Conservation (phyloP, 2,888 invertebrate species). For the Archaeoteleia sp. region DNA sequence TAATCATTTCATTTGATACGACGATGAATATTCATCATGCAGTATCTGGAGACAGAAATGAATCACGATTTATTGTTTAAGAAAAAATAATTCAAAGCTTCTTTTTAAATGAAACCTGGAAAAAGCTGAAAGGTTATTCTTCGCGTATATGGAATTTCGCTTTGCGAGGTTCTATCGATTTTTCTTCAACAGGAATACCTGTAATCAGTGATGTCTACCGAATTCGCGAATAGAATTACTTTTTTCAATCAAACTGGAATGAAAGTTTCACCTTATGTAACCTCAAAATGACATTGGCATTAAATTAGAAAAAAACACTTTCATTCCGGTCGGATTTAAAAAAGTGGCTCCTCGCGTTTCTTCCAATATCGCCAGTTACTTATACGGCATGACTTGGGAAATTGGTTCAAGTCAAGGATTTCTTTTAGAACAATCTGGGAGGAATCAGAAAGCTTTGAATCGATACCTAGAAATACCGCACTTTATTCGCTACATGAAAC, state of each 20-base stretch:
- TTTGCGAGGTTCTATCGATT: conserved; percentile 41
- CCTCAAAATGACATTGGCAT: conserved; percentile 24
- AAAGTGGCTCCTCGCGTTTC: conserved; percentile 5
- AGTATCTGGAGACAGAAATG: conserved; percentile 24
- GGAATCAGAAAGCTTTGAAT: not conserved
- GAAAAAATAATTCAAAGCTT: conserved; percentile 7
- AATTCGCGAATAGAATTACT: conserved; percentile 38
- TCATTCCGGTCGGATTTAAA: not conserved
- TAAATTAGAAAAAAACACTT: conserved; percentile 5
- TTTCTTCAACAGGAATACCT: conserved; percentile 29
- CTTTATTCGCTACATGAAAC: too few species aligned
- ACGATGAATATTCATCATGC: conserved; percentile 38
- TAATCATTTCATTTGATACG: conserved; percentile 27
- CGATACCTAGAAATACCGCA: conserved; percentile 1
- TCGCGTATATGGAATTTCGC: conserved; percentile 45
- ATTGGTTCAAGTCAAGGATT: conserved; percentile 6
- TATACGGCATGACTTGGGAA: conserved; percentile 19
- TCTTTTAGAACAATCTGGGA: conserved; percentile 11
- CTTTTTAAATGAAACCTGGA: conserved; percentile 31
- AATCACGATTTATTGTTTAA: conserved; percentile 6
- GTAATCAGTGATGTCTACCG: conserved; percentile 40
- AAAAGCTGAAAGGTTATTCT: conserved; percentile 44
- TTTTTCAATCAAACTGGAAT: conserved; percentile 28
- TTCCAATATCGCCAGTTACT: not conserved
- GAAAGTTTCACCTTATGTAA: conserved; percentile 28